Conservation (phyloP, 2,113 vertebrate species). For the Laticauda laticaudata region DNA sequence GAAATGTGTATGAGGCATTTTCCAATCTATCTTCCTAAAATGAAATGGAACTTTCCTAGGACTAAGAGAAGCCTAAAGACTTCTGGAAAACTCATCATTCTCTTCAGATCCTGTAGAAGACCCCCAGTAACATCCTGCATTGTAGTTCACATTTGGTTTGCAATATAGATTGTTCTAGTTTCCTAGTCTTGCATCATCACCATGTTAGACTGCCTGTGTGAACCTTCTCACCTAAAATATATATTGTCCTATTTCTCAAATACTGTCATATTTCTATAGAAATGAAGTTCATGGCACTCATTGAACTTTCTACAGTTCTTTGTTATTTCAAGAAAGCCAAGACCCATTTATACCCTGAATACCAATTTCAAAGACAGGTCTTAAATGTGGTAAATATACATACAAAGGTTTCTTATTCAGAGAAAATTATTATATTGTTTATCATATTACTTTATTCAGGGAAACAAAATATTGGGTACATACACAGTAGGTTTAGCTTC, state of each 20-base stretch:
- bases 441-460: background rate
- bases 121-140: background rate
- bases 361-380: background rate
- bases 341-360: background rate
- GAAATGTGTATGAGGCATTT: background rate
- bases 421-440: background rate
- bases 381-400: background rate
- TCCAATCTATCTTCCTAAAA: background rate
- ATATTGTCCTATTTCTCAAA: too few species aligned
- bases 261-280: too few species aligned
- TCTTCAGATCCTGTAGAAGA: background rate
- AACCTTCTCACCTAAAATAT: too few species aligned
- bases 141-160: background rate
- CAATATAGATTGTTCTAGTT: background rate
- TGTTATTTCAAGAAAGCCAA: too few species aligned
- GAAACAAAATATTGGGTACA: background rate
- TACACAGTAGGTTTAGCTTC: background rate
- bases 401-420: conserved; percentile 2
- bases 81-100: background rate
- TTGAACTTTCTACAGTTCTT: too few species aligned
- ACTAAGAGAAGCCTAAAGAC: background rate
- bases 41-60: background rate
- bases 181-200: too few species aligned
- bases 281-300: too few species aligned
- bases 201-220: too few species aligned